These are phyloP conservation scores for Larimichthys polyactis DNA, from an alignment of 2,113 vertebrate species.

Conservation along the genomic window DNA sequence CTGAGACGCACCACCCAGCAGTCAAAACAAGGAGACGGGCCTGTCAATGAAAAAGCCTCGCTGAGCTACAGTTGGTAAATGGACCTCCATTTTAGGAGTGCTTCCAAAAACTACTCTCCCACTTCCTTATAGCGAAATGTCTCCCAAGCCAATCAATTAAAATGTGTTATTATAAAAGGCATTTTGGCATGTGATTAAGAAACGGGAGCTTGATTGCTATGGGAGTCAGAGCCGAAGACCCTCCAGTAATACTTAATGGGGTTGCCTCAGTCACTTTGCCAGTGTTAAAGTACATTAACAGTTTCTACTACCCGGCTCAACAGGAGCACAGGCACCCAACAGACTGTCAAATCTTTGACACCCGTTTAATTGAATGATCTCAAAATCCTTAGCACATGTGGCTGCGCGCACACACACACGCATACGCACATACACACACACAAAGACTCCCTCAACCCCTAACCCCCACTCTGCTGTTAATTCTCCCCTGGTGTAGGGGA, in stretches of 20 bases:
- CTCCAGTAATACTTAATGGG: constrained; percentile 73
- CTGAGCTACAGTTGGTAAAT: constrained; percentile 44
- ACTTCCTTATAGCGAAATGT: constrained; percentile 61
- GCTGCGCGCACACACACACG: not conserved
- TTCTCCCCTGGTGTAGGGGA: constrained; percentile 71
- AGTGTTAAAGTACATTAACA: constrained; percentile 69
- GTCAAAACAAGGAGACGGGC: constrained; percentile 68
- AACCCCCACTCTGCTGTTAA: constrained; percentile 71
- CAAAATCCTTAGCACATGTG: constrained; percentile 67
- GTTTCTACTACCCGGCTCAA: constrained; percentile 67
- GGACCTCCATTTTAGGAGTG: constrained; percentile 63
- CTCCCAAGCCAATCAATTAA: constrained; percentile 82
- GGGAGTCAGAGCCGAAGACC: constrained; percentile 77
- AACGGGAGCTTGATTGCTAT: constrained; percentile 82
- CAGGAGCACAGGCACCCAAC: constrained; percentile 61
- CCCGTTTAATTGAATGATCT: constrained; percentile 79
- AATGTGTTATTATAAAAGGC: constrained; percentile 80
- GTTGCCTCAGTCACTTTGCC: constrained; percentile 70
- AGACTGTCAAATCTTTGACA: constrained; percentile 76
- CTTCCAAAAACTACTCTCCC: constrained; percentile 68
- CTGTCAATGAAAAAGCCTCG: constrained; percentile 46
- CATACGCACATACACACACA: constrained; percentile 8
- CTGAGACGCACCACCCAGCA: constrained; percentile 25
- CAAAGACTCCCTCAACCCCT: constrained; percentile 34
- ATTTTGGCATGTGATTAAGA: constrained; percentile 81